Evolutionary conservation across 2,888 invertebrate genomes (phyloP), one percentile per base, ranked within the genome.

Genomic region (Orchesellides sinensis): DNA sequence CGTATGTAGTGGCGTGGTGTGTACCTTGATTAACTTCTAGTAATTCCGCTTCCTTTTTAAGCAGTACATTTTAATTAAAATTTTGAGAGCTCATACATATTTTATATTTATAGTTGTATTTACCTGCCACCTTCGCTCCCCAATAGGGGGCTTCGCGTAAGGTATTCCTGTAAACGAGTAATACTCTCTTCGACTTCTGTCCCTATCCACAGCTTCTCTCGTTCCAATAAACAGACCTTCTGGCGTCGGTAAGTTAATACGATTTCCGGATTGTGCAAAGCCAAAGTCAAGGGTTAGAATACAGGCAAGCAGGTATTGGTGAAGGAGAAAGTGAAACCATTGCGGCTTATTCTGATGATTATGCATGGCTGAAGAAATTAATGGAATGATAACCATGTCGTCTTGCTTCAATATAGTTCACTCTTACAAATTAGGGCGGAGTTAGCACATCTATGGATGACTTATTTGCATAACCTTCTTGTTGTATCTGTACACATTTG

Each of bases 101-200:
- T 52, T 12, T 1, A 45, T 32, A n/a, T 77, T 83, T 70, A 59
- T 10, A 47, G n/a, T 10, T 47, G 47, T 47, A 3, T 17, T 19
- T 49, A 49, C 88, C 65, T 86, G 85, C 88, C 88, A 89, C 32
- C 77, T 66, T 17, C 89, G 77, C 19, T 88, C 86, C 10, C 87
- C 88, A 6, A 87, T 47, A 1, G 89, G 89, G 19, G 89, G 87
- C 25, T 87, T 66, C 3, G 89, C 89, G 47, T 89, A 89, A 2
- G 88, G 88, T 47, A 89, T 88, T 10, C 89, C 89, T 8, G 83
- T 83, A 73, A 89, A 89, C 0, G 88, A 86, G 27, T 87, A 87
- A 52, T 73, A 88, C 25, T 68, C 63, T 23, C 83, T 19, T 1
- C 77, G 81, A 56, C 54, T 72, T 47, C 80, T 65, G 17, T 66